Base-by-base conservation (phyloP, 2,797 vertebrate genomes). In the Malurus leucopterus region DNA sequence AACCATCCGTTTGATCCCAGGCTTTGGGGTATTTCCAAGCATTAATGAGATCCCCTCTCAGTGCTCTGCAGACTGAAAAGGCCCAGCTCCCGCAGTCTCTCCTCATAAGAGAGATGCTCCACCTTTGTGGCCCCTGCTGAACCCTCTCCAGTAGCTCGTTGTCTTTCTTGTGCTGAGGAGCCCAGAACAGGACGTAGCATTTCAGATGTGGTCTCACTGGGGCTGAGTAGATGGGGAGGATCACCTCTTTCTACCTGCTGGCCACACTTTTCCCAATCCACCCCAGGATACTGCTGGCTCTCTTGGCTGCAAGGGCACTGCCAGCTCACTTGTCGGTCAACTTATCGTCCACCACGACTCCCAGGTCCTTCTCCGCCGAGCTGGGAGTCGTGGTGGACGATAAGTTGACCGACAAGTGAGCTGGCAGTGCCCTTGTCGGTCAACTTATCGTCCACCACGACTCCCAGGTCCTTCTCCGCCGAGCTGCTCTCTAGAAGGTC, bases 1-100 rank as follows among this genome's bases (percentile, higher is more conserved):
- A 23, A 68, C 8, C 23, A 22, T 4, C 5, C 6, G 62, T 9
- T 32, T 68, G 23, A 14, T 4, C 38, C 13, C 11, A 0, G 1
- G 14, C 27, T 74, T 22, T 40, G 51, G 40, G 8, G 19, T 46
- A 38, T 21, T 58, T 46, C 6, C 18, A 13, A 38, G 16, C 14
- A 18, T 26, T 24, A 14, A 26, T 43, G 49, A 54, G 19, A 24
- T 29, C 8, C 6, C 13, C 13, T 29, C 29, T 44, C 38, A 24
- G 22, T 22, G 22, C 34, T 47, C 57, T 76, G 27, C 6, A 18
- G 29, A 43, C 27, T 11, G 6, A 61, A 49, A n/a, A 74, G 24
- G 17, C 63, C 20, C 41, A 32, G 54, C 16, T 44, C 6, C 2
- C 11, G 1, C 30, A 68, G 16, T 6, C 41, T 30, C 44, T 38